Evolutionary conservation across 2,797 vertebrate genomes (phyloP), one percentile per base, ranked within the genome.

Genomic region (Siniperca obscura): DNA sequence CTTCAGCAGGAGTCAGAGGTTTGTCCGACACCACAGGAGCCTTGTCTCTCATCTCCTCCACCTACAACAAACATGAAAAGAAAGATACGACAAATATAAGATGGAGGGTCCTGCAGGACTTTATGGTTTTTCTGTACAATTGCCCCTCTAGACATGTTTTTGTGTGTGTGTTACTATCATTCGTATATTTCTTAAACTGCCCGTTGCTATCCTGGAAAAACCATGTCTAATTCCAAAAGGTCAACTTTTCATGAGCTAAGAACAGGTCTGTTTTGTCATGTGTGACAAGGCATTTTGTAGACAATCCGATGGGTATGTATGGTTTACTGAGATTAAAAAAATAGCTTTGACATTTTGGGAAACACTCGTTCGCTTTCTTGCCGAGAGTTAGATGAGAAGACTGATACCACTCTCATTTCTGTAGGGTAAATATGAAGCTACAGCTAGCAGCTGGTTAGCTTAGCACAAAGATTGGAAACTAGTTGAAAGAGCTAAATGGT

Each of bases 11-110:
- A 61, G 94, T 91, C 62, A 95, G 86, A 52, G 95, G 91, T 92
- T 95, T 95, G 76, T 96, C 93, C 7, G 92, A 87, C 60, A 92
- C 46, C 4, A 87, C 48, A 6, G 94, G 89, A 44, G 94, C 90
- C 64, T 91, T 94, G 78, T 96, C 95, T 82, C 88, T 90, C 68
- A 96, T 36, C 86, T 96, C 95, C 78, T 96, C 96, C 19, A 69
- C 90, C 96, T 96, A 56, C 27, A 83, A 76, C 27, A 86, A 34
- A 81, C 30, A 50, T 5, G 57, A 7, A 46, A 38, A 73, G 7
- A 74, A 38, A 70, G 40, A 55, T 14, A 6, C 38, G 13, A 40
- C 11, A 74, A 62, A 44, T 22, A 53, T 2, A 65, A 46, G 7
- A 69, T 44, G 6, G 22, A 55, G 5, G 44, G 7, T 56, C 7